Evolutionary conservation across 2,888 invertebrate species (phyloP).

Genomic region (Uropetala carovei): DNA sequence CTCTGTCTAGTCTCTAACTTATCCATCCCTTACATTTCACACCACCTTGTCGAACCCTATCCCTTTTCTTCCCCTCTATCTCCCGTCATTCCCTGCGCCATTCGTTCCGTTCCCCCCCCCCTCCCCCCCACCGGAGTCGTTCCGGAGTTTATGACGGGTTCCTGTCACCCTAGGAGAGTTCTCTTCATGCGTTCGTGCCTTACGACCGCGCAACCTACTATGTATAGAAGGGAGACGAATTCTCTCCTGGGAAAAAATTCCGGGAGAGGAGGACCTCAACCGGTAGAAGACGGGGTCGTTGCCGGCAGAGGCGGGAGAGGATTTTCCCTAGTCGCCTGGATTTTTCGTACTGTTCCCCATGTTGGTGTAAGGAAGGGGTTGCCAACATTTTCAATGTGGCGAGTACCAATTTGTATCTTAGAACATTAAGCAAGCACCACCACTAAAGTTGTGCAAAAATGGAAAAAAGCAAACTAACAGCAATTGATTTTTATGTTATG

Average conservation of each 20-base stretch:
- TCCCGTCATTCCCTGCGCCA: background rate
- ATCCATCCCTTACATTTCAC: too few relatives aligned
- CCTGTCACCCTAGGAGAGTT: background rate
- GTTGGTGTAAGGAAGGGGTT: too few relatives aligned
- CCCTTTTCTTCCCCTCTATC: background rate
- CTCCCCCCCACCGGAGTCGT: background rate
- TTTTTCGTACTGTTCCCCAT: too few relatives aligned
- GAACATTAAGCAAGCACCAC: too few relatives aligned
- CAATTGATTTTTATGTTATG: too few relatives aligned
- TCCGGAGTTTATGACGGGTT: conserved; percentile 9
- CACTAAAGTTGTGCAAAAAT: too few relatives aligned
- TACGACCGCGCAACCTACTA: background rate
- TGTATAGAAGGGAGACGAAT: background rate
- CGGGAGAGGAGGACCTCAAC: background rate
- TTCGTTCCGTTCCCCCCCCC: background rate
- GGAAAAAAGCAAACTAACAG: too few relatives aligned
- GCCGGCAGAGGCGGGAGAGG: background rate
- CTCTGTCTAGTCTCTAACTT: too few relatives aligned
- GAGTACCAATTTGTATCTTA: too few relatives aligned
- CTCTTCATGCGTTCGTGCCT: background rate
- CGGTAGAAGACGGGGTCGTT: background rate
- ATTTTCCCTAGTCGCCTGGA: background rate
- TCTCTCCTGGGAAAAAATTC: background rate
- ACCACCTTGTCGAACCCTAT: background rate
- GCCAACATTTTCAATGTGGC: too few relatives aligned